Conservation (phyloP, 2,888 invertebrate species). For the Orchesella flavescens region DNA sequence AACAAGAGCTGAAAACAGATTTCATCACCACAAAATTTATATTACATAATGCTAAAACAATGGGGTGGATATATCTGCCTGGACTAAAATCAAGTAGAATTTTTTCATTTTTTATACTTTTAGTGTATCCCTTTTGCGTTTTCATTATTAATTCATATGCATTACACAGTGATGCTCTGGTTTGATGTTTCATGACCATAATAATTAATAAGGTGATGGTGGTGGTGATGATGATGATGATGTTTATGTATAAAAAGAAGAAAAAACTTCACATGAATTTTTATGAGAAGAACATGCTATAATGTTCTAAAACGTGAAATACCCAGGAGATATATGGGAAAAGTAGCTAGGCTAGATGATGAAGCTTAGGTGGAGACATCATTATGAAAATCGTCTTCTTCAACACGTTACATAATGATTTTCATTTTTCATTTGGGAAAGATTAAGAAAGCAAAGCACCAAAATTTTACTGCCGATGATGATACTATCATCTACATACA, state of each 20-base stretch:
- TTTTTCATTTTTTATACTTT: background rate
- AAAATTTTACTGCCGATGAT: no score
- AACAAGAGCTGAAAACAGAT: constrained; percentile 41
- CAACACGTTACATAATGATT: background rate
- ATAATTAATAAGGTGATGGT: constrained; percentile 42
- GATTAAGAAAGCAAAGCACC: background rate
- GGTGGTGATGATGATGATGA: constrained; percentile 5
- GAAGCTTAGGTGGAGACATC: constrained; percentile 1
- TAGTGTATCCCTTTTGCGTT: background rate
- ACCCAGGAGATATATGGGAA: background rate
- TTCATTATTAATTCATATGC: constrained; percentile 22
- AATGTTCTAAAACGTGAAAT: background rate
- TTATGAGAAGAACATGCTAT: background rate
- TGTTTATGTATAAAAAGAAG: background rate
- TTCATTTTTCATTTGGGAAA: background rate
- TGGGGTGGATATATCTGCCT: constrained; percentile 6
- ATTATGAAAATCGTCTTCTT: background rate
- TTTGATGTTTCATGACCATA: background rate
- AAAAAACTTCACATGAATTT: constrained; percentile 1
- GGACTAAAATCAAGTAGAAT: constrained; percentile 1
- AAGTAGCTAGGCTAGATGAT: background rate
- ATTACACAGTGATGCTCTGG: background rate
- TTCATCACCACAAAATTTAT: constrained; percentile 62
- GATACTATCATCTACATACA: no score
- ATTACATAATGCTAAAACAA: constrained; percentile 28